Base-by-base conservation (phyloP, 1,140 invertebrate genomes). In the Heterodera schachtii region DNA sequence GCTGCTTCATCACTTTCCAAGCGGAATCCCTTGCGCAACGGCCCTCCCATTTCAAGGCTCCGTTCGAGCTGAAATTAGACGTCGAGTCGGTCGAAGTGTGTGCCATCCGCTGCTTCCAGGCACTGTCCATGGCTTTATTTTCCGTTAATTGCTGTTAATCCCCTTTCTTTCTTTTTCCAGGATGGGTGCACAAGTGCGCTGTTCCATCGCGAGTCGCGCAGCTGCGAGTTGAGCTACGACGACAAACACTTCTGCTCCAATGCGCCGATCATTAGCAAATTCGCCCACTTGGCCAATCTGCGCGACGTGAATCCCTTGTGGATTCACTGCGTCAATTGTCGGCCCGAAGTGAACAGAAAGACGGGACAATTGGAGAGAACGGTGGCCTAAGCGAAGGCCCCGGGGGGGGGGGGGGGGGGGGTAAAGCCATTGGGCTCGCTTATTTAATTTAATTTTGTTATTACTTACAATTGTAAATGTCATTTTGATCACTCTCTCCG, bases 1-100 rank as follows among this genome's bases (percentile, higher is more conserved):
- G 84, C 67, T 84, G 83, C 64, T 71, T 84, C 44, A 78, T 84
- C 44, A 84, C 83, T 7, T 84, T 84, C 83, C 82, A 84, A 78
- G 82, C 79, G n/a, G 82, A 80, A 11, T 19, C 76, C 41, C 71
- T 84, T 31, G 19, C 21, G 21, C 49, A 84, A 41, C 69, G 83
- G 43, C 83, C 83, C 4, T 47, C 66, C 19, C 52, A 84, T 19
- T 81, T 85, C 79, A 84, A 74, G 21, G 66, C 82, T 19, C 70
- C 64, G 31, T 84, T 84, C 41, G 83, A 84, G 69, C 67, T 84
- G 41, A 75, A 80, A 11, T 52, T 82, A 21, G 52, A 81, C 21
- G 75, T 76, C 13, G 83, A 84, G 21, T 78, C 83, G 43, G 16
- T 79, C 13, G 83, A 84, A 66, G 69, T 84, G 13, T 84, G 83